These are phyloP conservation scores for Dione vanillae DNA, from an alignment of 2,888 invertebrate species.

Conservation along the genomic window DNA sequence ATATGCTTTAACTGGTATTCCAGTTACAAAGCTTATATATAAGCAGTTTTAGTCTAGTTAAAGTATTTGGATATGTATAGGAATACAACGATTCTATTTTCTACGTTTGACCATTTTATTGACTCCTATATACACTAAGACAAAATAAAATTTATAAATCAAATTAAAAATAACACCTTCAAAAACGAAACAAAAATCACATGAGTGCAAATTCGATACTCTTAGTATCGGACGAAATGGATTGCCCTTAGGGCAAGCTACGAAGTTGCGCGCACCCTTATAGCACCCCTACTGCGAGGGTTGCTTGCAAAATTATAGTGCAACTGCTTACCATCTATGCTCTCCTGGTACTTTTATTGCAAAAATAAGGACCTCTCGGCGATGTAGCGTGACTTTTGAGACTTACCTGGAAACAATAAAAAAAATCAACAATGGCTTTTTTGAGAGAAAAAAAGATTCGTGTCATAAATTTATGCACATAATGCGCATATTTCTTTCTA, in stretches of 20 bases:
- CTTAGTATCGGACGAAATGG: too few species aligned
- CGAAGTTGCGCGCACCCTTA: conserved; percentile 55
- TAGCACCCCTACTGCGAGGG: conserved; percentile 48
- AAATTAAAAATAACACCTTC: too few species aligned
- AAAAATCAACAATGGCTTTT: conserved; percentile 8
- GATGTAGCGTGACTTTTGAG: conserved; percentile 6
- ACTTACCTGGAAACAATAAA: conserved; percentile 64
- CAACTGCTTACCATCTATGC: conserved; percentile 57
- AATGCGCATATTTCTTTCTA: background rate
- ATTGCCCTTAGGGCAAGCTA: too few species aligned
- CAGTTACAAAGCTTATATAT: too few species aligned
- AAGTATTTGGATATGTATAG: too few species aligned
- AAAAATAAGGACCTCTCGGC: conserved; percentile 38
- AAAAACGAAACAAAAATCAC: conserved; percentile 1
- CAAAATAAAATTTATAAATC: too few species aligned
- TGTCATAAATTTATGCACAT: background rate
- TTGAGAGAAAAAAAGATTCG: background rate
- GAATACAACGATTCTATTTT: too few species aligned
- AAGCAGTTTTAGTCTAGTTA: too few species aligned
- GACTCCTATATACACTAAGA: too few species aligned
- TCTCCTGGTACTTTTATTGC: conserved; percentile 70
- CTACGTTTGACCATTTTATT: too few species aligned
- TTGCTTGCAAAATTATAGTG: conserved; percentile 62
- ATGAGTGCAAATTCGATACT: conserved; percentile 58
- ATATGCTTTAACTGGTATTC: too few species aligned